phyloP scores from a whole-genome alignment of 2,113 vertebrate genomes.

The Hirundichthys speculiger region DNA sequence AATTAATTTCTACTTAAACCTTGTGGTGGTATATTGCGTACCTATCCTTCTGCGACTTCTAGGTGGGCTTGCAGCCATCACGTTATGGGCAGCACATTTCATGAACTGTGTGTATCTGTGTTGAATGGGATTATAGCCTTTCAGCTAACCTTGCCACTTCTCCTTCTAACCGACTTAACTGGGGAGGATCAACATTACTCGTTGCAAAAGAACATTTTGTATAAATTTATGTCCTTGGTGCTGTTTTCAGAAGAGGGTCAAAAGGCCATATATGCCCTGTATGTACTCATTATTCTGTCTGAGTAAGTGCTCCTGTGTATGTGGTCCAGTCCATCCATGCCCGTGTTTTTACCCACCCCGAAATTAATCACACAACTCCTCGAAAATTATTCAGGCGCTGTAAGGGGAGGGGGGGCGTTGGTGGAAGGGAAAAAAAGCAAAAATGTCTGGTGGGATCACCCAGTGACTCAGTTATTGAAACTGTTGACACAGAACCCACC shows the following conservation, averaged over 20 bases:
- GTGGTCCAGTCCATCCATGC: background rate
- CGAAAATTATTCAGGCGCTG: constrained; percentile 19
- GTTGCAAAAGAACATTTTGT: constrained; percentile 2
- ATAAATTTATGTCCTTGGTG: constrained; percentile 23
- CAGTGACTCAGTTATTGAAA: constrained; percentile 41
- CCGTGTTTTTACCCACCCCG: constrained; percentile 5
- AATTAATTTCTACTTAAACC: constrained; percentile 43
- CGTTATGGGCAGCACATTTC: constrained; percentile 18
- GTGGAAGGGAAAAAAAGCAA: constrained; percentile 9
- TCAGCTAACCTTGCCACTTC: constrained; percentile 40
- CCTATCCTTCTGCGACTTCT: constrained; percentile 16
- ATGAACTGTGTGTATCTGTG: constrained; percentile 12
- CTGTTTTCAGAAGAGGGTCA: constrained; percentile 12
- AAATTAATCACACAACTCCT: constrained; percentile 6
- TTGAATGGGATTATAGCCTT: constrained; percentile 17
- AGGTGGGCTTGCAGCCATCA: constrained; percentile 26
- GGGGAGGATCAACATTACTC: constrained; percentile 5
- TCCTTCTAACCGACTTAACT: constrained; percentile 9
- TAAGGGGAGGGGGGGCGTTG: constrained; percentile 16
- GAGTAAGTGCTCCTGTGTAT: constrained; percentile 5
- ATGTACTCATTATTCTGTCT: constrained; percentile 37
- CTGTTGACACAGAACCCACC: background rate
- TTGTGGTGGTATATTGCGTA: background rate
- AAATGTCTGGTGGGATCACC: constrained; percentile 43
- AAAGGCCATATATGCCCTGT: constrained; percentile 30